Base-by-base conservation (phyloP, 2,888 invertebrate genomes). In the Habroteleia sp. region DNA sequence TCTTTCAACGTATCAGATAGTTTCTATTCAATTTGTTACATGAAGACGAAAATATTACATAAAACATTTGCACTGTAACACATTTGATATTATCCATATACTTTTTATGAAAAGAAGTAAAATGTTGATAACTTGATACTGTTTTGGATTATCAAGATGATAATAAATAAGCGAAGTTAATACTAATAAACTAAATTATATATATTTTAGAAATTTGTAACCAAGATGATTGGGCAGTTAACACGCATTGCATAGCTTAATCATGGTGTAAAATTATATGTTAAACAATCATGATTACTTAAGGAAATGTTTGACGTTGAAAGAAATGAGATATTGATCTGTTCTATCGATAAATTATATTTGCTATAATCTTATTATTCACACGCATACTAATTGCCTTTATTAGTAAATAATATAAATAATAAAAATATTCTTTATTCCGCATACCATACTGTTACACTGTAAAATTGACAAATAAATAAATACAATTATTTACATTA, bases 321-420 rank as follows among this genome's bases (percentile, higher is more conserved):
- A 44, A 44, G 44, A 46, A 35, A 44, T 35, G 4, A 46, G 10
- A 35, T 44, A n/a, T 46, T 35, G 46, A n/a, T n/a, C n/a, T 46
- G 16, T 25, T 35, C 33, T 37, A 35, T 46, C 35, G 44, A 60
- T 35, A 33, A 60, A 44, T 60, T 44, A 44, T 44, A 44, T 5
- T 14, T 58, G 58, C 25, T 58, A 50, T 48, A 80, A 83, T 78
- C 82, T 83, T 83, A 84, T 80, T 81, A 85, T 81, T n/a, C 83
- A 84, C 83, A 85, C 80, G 85, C 85, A 80, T 81, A 85, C 84
- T 87, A 87, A 86, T 87, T 83, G 84, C 83, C 82, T 85, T 84
- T 81, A 86, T 84, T 83, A 85, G 83, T 81, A 83, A 82, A 83
- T 74, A 79, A 84, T 83, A 81, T 76, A 79, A 79, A 77, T 78